Evolutionary conservation across 2,113 vertebrate species (phyloP).

Genomic region (Dipodomys ordii): DNA sequence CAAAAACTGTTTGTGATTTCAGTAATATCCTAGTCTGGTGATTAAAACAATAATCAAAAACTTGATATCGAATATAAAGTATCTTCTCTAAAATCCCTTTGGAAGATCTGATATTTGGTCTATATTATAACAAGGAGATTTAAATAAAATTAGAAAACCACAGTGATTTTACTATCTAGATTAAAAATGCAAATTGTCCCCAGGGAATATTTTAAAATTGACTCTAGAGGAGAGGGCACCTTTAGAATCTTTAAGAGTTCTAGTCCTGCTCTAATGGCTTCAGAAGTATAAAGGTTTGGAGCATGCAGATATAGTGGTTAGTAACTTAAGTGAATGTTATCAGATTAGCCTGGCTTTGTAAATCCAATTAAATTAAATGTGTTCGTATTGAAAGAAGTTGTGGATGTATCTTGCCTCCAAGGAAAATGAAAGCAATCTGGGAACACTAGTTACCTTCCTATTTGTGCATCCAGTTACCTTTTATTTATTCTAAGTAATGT

Average conservation of each 20-base stretch:
- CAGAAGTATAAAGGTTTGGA: not conserved
- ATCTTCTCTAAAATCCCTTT: not conserved
- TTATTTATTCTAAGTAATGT: not conserved
- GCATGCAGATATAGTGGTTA: accelerated
- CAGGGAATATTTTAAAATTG: not conserved
- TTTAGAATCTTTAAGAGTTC: not conserved
- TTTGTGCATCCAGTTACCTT: too few relatives aligned
- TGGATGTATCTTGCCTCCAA: accelerated
- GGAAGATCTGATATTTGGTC: not conserved
- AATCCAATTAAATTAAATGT: not conserved
- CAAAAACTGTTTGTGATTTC: not conserved
- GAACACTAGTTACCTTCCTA: accelerated
- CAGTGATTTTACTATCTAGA: not conserved
- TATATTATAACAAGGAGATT: not conserved
- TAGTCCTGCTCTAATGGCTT: not conserved
- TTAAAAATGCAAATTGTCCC: not conserved
- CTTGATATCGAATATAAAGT: not conserved
- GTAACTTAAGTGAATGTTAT: too few relatives aligned
- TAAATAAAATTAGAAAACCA: not conserved
- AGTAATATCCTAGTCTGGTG: not conserved
- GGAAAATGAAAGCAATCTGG: not conserved
- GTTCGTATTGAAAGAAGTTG: not conserved
- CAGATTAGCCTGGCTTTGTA: not conserved
- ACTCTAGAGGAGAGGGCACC: not conserved
- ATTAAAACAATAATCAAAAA: not conserved